Conservation (phyloP, 1,140 invertebrate species). For the Reticulitermes speratus region DNA sequence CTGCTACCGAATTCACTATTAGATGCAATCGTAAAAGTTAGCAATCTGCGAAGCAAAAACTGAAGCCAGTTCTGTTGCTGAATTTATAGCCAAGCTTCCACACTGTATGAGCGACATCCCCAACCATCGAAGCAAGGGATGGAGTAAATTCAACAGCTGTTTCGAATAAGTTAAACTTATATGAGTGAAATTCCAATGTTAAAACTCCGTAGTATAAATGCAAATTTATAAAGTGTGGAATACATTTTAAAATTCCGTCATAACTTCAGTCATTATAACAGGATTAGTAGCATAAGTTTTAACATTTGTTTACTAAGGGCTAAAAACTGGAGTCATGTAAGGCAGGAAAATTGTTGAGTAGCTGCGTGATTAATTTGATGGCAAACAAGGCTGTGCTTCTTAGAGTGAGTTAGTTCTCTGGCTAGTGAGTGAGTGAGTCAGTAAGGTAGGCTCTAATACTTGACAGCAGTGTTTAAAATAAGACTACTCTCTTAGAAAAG, state of each 20-base stretch:
- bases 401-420: too few species aligned
- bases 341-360: too few species aligned
- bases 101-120: neutral
- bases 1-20: neutral
- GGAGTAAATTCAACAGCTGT: neutral
- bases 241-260: neutral
- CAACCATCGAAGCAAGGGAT: neutral
- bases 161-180: neutral
- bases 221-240: neutral
- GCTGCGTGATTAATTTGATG: too few species aligned
- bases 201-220: neutral
- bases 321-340: too few species aligned
- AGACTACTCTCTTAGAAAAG: too few species aligned
- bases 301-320: too few species aligned
- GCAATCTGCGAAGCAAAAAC: neutral
- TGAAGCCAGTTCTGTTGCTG: neutral
- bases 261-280: neutral
- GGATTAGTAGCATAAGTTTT: neutral
- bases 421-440: too few species aligned
- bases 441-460: too few species aligned
- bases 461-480: too few species aligned
- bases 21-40: neutral
- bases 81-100: neutral
- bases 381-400: too few species aligned
- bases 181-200: neutral